phyloP scores from a whole-genome alignment of 2,113 vertebrate genomes.

The Pelusios castaneus region DNA sequence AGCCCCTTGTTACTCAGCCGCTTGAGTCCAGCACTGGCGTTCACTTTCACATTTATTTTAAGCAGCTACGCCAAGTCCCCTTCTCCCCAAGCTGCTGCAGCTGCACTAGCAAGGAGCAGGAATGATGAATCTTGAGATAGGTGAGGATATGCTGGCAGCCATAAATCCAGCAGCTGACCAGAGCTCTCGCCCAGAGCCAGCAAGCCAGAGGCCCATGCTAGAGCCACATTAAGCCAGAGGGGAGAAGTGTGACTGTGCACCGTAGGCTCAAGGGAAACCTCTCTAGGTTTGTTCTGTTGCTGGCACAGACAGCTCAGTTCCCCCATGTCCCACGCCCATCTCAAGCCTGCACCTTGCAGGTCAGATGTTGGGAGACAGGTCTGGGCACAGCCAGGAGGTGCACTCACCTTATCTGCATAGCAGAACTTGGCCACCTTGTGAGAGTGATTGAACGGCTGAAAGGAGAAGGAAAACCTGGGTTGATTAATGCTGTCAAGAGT shows the following conservation, averaged over 20 bases:
- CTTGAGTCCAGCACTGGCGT: not conserved
- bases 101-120: not conserved
- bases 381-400: rapidly evolving
- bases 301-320: not conserved
- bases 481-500: rapidly evolving
- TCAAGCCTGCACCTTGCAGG: not conserved
- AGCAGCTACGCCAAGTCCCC: not conserved
- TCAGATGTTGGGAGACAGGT: not conserved
- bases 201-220: rapidly evolving
- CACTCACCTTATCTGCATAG: conserved; percentile 92
- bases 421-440: conserved; percentile 96
- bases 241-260: not conserved
- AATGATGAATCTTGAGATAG: too few species aligned
- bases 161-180: not conserved
- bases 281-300: not conserved
- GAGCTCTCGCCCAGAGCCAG: not conserved
- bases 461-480: not conserved
- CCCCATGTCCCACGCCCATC: rapidly evolving
- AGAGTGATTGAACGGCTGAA: conserved; percentile 91
- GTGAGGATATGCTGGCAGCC: not conserved
- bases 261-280: not conserved
- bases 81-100: not conserved
- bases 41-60: not conserved
- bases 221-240: not conserved
- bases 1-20: not conserved